Evolutionary conservation across 1,140 invertebrate species (phyloP), one percentile per base, ranked within the genome.

Genomic region (Neodiprion pinetum): DNA sequence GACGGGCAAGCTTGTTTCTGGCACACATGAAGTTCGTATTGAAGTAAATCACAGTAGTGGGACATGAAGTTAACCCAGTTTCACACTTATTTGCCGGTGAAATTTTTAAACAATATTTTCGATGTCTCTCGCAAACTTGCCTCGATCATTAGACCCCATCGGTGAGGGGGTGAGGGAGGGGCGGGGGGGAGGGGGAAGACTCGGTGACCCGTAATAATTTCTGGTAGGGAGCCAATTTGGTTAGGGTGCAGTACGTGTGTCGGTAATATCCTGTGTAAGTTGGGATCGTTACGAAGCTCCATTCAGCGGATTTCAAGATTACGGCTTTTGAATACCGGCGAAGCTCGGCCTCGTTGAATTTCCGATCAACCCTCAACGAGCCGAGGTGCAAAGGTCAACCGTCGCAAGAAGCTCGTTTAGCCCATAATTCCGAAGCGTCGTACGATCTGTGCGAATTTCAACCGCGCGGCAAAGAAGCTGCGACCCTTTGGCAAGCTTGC

Each of bases 241-340:
- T 53, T 53, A 53, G 50, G n/a, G 17, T 21, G 17, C 17, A 21
- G 17, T 21, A 21, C 17, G 17, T 21, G 17, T 21, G 17, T 21
- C 17, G 17, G 0, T 21, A 21, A 21, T 21, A 21, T 21, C 17
- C 17, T 21, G 17, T 10, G 53, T 61, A 61, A 61, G 10, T 11
- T n/a, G 17, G 28, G 67, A 68, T 40, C 67, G 2, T 68, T 4
- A 21, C 17, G 28, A 68, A 9, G 67, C 10, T 68, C 28, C 67
- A 68, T 68, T 68, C 67, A 40, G 11, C 17, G 28, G 28, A 68
- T 68, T 40, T 10, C 9, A 68, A 40, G 67, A 68, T 68, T 40
- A 68, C 17, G 67, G 67, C 17, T 9, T 40, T 40, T 68, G 17
- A 68, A 68, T 68, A 3, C 11, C 11, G 28, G 50, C 50, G 50